phyloP scores from a whole-genome alignment of 2,888 invertebrate species.

The Drosophila barbarae region DNA sequence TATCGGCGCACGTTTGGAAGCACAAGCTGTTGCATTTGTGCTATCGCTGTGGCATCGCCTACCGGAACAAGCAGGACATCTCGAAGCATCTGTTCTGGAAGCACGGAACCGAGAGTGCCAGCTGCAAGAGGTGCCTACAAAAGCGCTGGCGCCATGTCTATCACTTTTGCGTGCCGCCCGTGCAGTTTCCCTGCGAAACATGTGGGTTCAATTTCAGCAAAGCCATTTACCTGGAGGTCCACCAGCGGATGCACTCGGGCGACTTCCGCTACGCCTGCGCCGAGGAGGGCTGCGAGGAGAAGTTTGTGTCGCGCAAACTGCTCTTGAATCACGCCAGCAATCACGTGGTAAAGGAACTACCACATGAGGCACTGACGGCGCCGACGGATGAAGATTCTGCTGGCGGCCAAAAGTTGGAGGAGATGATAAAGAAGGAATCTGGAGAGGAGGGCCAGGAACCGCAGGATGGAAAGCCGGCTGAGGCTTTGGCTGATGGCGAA shows the following conservation, averaged over 20 bases:
- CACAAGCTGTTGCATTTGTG: slow-evolving; percentile 93
- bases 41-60: slow-evolving; percentile 92
- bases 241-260: slow-evolving; percentile 87
- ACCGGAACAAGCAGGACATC: slow-evolving; percentile 92
- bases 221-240: slow-evolving; percentile 90
- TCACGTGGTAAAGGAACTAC: slow-evolving; percentile 79
- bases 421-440: slow-evolving; percentile 22
- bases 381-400: neutral
- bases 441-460: slow-evolving; percentile 11
- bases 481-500: neutral
- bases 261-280: slow-evolving; percentile 87
- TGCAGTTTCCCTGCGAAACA: slow-evolving; percentile 89
- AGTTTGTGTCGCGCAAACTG: slow-evolving; percentile 90
- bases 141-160: slow-evolving; percentile 96
- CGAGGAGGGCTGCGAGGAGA: slow-evolving; percentile 86
- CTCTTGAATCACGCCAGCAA: slow-evolving; percentile 85
- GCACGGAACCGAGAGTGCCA: slow-evolving; percentile 92
- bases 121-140: slow-evolving; percentile 91
- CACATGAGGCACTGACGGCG: neutral
- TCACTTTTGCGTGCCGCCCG: slow-evolving; percentile 92
- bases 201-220: slow-evolving; percentile 87
- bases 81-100: slow-evolving; percentile 95
- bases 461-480: neutral
- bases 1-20: slow-evolving; percentile 94
- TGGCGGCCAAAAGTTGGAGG: slow-evolving; percentile 1